A percentile compares a stretch with the other conserved stretches of the same genome.
phyloP scores from a whole-genome alignment of 1,140 invertebrate species.

The Prorops nasuta region DNA sequence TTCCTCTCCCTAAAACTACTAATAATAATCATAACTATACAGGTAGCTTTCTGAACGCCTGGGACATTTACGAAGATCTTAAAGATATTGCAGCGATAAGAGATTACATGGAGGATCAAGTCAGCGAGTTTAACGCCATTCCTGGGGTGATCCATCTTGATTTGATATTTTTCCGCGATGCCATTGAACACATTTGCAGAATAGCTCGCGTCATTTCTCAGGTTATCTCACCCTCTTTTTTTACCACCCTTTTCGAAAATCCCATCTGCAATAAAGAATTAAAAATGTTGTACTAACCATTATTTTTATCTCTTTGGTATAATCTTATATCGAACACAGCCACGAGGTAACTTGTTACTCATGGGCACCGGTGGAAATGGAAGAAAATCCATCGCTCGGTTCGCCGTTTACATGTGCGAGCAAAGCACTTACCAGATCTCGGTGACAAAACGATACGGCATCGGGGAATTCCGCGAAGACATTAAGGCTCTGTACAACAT shows the following conservation, averaged over 20 bases:
- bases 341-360: conserved; percentile 77
- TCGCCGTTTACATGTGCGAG: conserved; percentile 78
- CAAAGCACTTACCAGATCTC: conserved; percentile 76
- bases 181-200: conserved; percentile 79
- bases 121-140: conserved; percentile 78
- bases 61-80: conserved; percentile 76
- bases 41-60: conserved; percentile 73
- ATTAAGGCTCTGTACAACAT: conserved; percentile 72
- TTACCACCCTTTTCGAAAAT: too few relatives aligned
- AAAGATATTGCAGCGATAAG: conserved; percentile 62
- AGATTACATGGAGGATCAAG: conserved; percentile 64
- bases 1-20: not conserved
- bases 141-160: conserved; percentile 75
- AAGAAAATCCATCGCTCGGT: conserved; percentile 71
- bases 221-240: too few relatives aligned
- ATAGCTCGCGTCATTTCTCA: conserved; percentile 81
- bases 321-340: conserved; percentile 38
- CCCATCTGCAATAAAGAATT: too few relatives aligned
- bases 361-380: conserved; percentile 87
- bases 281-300: too few relatives aligned
- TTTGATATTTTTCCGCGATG: conserved; percentile 79
- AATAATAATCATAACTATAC: not conserved
- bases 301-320: too few relatives aligned
- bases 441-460: conserved; percentile 73
- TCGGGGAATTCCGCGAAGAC: conserved; percentile 79